phyloP scores from a whole-genome alignment of 2,797 vertebrate species.

The Schizopygopsis pylzovi region DNA sequence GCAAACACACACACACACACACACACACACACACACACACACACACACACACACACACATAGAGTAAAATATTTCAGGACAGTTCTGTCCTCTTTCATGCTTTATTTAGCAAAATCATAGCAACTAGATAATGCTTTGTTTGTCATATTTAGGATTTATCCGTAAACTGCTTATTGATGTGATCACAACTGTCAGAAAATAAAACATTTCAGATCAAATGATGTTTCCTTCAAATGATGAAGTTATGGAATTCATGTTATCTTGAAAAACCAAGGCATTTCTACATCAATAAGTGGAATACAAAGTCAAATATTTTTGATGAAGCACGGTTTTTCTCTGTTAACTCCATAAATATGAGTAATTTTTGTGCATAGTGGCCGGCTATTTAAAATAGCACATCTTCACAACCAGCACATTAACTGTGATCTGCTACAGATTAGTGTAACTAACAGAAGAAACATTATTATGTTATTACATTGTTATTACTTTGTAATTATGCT shows the following conservation, averaged over 20 bases:
- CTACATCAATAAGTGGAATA: not conserved
- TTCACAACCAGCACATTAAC: not conserved
- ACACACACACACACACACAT: too few species aligned
- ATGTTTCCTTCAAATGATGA: not conserved
- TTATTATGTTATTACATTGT: constrained; percentile 19
- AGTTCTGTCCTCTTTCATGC: constrained; percentile 28
- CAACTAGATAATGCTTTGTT: not conserved
- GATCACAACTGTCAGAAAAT: constrained; percentile 18
- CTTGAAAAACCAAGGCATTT: not conserved
- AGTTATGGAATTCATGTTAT: constrained; percentile 7
- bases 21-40: not conserved
- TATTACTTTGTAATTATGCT: constrained; percentile 25
- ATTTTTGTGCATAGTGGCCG: not conserved
- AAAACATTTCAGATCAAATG: constrained; percentile 13
- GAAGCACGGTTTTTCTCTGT: not conserved
- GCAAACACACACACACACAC: constrained; percentile 20
- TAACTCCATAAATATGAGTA: not conserved
- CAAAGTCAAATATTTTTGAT: not conserved
- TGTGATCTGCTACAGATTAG: not conserved
- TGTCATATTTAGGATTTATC: constrained; percentile 23
- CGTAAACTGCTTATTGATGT: not conserved
- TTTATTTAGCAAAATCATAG: constrained; percentile 25
- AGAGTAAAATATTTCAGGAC: constrained; percentile 7
- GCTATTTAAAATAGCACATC: constrained; percentile 21
- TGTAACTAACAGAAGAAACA: not conserved